phyloP scores from a whole-genome alignment of 2,113 vertebrate species.

The Agelaius tricolor region DNA sequence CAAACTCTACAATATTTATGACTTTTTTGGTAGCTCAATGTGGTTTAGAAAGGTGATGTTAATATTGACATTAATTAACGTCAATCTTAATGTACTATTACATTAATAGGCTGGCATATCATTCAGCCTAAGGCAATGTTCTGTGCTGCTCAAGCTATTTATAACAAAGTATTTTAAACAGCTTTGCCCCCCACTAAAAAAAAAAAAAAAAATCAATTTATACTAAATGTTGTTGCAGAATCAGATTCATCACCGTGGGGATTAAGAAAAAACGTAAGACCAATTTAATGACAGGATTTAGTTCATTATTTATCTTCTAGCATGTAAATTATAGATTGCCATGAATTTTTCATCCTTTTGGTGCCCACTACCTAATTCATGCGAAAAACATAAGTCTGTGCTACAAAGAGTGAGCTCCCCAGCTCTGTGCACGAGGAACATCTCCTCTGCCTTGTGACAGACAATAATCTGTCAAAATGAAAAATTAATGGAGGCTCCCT shows the following conservation, averaged over 20 bases:
- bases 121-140: slow-evolving; percentile 54
- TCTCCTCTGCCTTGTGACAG: slow-evolving; percentile 78
- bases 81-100: slow-evolving; percentile 68
- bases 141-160: slow-evolving; percentile 69
- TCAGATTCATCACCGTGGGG: slow-evolving; percentile 76
- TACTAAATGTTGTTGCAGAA: slow-evolving; percentile 76
- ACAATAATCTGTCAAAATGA: slow-evolving; percentile 86
- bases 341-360: slow-evolving; percentile 83
- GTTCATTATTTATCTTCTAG: slow-evolving; percentile 83
- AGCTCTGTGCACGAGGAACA: slow-evolving; percentile 70
- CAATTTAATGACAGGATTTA: slow-evolving; percentile 82
- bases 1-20: slow-evolving; percentile 56
- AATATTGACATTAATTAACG: slow-evolving; percentile 72
- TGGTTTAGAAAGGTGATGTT: slow-evolving; percentile 64
- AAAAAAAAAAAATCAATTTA: slow-evolving; percentile 64
- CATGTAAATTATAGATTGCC: slow-evolving; percentile 84
- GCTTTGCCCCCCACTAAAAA: slow-evolving; percentile 30
- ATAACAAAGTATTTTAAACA: slow-evolving; percentile 70
- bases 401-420: slow-evolving; percentile 74
- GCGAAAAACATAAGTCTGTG: slow-evolving; percentile 68
- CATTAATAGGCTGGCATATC: slow-evolving; percentile 68
- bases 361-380: slow-evolving; percentile 79
- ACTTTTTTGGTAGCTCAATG: slow-evolving; percentile 22
- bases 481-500: slow-evolving; percentile 82
- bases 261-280: slow-evolving; percentile 79